Evolutionary conservation across 2,113 vertebrate genomes (phyloP).

Genomic region (Peromyscus leucopus): DNA sequence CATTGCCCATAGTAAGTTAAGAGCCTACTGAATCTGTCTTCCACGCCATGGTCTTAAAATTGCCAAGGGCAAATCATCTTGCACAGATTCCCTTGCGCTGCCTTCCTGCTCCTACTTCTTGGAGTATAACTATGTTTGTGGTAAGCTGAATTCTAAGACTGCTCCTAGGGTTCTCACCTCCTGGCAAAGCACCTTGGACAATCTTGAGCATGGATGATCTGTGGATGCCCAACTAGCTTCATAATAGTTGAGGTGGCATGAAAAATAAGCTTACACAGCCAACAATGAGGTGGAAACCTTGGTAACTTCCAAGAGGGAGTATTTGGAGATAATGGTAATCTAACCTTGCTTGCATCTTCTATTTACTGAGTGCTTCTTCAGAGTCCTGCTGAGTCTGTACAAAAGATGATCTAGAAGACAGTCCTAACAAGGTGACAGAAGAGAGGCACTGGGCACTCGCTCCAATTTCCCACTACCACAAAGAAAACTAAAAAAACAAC

Average conservation of each 20-base stretch:
- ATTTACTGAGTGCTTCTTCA: background rate
- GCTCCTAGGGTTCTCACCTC: background rate
- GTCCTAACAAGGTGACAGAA: background rate
- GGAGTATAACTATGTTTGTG: background rate
- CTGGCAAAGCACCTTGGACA: background rate
- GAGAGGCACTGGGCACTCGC: background rate
- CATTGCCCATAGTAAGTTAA: background rate
- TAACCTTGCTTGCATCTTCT: conserved; percentile 43
- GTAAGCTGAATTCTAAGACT: background rate
- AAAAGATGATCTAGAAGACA: conserved; percentile 64
- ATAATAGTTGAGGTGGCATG: conserved; percentile 33
- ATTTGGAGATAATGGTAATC: background rate
- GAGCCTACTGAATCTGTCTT: background rate
- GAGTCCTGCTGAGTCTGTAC: conserved; percentile 61
- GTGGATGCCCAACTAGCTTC: too few species aligned
- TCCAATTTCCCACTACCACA: background rate
- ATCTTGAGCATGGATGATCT: background rate
- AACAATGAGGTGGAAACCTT: conserved; percentile 26
- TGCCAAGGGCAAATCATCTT: background rate
- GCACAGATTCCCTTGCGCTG: background rate
- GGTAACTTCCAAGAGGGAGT: conserved; percentile 20
- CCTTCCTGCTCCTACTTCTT: background rate
- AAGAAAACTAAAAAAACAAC: background rate
- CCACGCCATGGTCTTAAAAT: background rate
- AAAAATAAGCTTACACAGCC: conserved; percentile 54